Base-by-base conservation (phyloP, 2,113 vertebrate genomes). In the Zosterops hypoxanthus region DNA sequence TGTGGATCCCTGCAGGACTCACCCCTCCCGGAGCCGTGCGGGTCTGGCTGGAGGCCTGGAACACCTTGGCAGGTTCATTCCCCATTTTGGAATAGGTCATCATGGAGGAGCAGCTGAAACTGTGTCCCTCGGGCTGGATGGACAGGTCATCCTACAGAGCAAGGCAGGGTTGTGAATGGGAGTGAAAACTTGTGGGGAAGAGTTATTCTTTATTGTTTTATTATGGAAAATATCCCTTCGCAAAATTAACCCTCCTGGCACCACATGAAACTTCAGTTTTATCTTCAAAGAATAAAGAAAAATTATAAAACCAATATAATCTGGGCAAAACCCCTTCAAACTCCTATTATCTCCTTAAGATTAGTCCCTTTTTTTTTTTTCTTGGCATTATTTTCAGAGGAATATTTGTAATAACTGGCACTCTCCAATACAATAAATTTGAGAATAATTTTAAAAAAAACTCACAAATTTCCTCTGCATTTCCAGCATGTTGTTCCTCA, bases 1-100 rank as follows among this genome's bases (percentile, higher is more conserved):
- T 34, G 78, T 89, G 66, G n/a, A 14, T 19, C 29, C 41, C 73
- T 82, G 68, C 28, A 34, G 17, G 75, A 98, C 99, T 98, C 97
- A 99, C 99, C 79, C 99, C 99, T 93, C 99, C 99, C 1, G 99
- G 99, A 84, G 98, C 99, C 2, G 88, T 96, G 39, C 98, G 98
- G 1, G 98, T 99, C 89, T 99, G 98, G 25, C 98, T 93, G 4
- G 98, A 97, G 31, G 99, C 99, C 18, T 99, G 98, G 97, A 99
- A 99, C 50, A 99, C 98, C 87, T 99, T 99, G 21, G 99, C 97
- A 16, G 99, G 98, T 65, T 99, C 98, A 80, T 99, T 96, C 57
- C 99, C 99, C 65, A 97, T 87, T 97, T 98, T 99, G 93, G 99
- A 99, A 83, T 99, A 99, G 1, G 98, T 99, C 98, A 99, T 98